A percentile compares a stretch with the other conserved stretches of the same genome.
These are phyloP conservation scores for Ecliptopera silaceata DNA, from an alignment of 2,888 invertebrate species.

Conservation along the genomic window DNA sequence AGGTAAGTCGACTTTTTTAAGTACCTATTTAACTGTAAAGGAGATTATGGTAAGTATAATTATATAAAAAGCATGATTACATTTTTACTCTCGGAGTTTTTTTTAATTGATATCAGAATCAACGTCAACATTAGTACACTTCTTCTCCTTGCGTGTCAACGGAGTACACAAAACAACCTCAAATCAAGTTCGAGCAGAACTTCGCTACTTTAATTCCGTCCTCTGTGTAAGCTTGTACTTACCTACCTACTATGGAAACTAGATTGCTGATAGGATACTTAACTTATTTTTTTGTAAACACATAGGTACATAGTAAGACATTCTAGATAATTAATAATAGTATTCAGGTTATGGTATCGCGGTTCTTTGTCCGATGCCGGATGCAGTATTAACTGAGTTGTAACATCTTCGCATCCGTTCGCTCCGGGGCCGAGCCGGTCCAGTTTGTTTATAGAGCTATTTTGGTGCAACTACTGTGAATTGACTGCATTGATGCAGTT, in stretches of 20 bases:
- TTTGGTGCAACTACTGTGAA: constrained; percentile 46
- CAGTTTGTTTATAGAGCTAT: constrained; percentile 68
- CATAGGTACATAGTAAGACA: not conserved
- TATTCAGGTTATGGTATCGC: constrained; percentile 29
- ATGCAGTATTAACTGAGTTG: constrained; percentile 46
- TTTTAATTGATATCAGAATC: too few relatives aligned
- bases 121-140: too few relatives aligned
- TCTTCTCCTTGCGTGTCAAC: too few relatives aligned
- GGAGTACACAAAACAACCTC: too few relatives aligned
- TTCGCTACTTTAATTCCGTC: too few relatives aligned
- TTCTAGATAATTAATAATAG: constrained; percentile 26
- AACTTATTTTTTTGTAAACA: too few relatives aligned
- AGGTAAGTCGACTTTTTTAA: constrained; percentile 57
- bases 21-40: constrained; percentile 9
- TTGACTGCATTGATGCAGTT: not conserved
- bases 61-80: constrained; percentile 31
- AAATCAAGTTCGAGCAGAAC: too few relatives aligned
- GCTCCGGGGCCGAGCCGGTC: constrained; percentile 46
- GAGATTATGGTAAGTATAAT: constrained; percentile 23
- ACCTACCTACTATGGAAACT: too few relatives aligned
- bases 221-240: too few relatives aligned
- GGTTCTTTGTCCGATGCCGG: constrained; percentile 43
- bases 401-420: constrained; percentile 58
- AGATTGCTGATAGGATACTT: too few relatives aligned
- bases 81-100: constrained; percentile 42